phyloP scores from a whole-genome alignment of 2,888 invertebrate genomes.

The Phorcus lineatus region DNA sequence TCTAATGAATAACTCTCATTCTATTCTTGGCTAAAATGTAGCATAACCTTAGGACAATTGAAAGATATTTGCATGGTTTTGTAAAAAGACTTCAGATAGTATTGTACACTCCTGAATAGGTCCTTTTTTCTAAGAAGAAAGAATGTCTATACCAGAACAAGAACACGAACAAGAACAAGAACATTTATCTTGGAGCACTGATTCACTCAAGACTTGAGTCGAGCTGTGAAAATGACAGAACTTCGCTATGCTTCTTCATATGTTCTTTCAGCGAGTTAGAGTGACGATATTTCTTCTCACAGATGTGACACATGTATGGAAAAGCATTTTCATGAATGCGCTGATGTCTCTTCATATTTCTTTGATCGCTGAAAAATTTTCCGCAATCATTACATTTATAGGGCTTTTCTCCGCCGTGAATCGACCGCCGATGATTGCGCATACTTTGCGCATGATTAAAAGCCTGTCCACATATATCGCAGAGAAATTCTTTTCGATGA shows the following conservation, averaged over 20 bases:
- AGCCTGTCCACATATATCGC: slow-evolving; percentile 52
- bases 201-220: no score
- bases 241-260: slow-evolving; percentile 42
- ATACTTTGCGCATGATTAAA: slow-evolving; percentile 45
- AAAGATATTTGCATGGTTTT: no score
- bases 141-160: no score
- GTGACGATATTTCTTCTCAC: slow-evolving; percentile 61
- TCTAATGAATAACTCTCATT: no score
- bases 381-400: slow-evolving; percentile 47
- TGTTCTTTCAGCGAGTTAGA: slow-evolving; percentile 63
- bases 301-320: slow-evolving; percentile 57
- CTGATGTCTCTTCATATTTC: slow-evolving; percentile 60
- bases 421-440: slow-evolving; percentile 41
- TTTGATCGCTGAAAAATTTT: slow-evolving; percentile 45
- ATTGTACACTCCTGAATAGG: no score
- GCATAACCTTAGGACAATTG: no score
- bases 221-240: slow-evolving; percentile 25
- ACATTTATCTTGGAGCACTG: no score
- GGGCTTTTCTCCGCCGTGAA: slow-evolving; percentile 50
- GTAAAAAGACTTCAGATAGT: no score
- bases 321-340: slow-evolving; percentile 57
- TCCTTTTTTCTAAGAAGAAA: no score
- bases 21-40: no score
- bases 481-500: slow-evolving; percentile 49
- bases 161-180: no score